Evolutionary conservation across 2,113 vertebrate genomes (phyloP).

Genomic region (Bufo bufo): DNA sequence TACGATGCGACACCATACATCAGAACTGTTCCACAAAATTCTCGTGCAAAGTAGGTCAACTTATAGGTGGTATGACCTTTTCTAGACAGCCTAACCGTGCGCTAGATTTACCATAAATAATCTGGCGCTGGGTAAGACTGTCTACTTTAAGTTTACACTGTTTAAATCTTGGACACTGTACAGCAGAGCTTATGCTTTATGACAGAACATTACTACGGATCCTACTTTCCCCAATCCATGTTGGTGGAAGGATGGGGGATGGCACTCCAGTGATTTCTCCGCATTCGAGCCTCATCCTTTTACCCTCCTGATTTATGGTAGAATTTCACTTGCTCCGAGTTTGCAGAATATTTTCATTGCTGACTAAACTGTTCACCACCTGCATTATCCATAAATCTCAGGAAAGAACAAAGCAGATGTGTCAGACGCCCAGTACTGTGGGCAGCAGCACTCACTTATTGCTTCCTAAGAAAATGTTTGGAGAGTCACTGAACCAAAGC

Average conservation of each 20-base stretch:
- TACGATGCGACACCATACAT: too few species aligned
- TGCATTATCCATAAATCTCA: constrained; percentile 40
- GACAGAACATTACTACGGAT: neutral
- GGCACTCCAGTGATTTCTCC: neutral
- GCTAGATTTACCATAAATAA: too few species aligned
- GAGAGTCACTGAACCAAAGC: constrained; percentile 14
- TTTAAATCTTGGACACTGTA: too few species aligned
- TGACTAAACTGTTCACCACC: constrained; percentile 44
- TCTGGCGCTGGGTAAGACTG: too few species aligned
- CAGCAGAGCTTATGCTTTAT: neutral
- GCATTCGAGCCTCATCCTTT: neutral
- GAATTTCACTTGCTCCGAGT: neutral
- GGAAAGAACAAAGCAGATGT: neutral
- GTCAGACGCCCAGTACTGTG: neutral
- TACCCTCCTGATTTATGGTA: constrained; percentile 25
- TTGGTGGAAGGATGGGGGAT: neutral
- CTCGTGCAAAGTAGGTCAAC: too few species aligned
- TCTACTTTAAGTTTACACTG: too few species aligned
- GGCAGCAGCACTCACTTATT: neutral
- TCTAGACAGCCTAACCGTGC: too few species aligned
- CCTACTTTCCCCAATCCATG: neutral
- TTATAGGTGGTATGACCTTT: too few species aligned
- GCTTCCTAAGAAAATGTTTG: constrained; percentile 30
- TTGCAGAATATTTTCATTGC: constrained; percentile 46
- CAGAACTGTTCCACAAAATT: too few species aligned